Evolutionary conservation across 1,140 invertebrate species (phyloP), one percentile per base, ranked within the genome.

Genomic region (Drosophila busckii): DNA sequence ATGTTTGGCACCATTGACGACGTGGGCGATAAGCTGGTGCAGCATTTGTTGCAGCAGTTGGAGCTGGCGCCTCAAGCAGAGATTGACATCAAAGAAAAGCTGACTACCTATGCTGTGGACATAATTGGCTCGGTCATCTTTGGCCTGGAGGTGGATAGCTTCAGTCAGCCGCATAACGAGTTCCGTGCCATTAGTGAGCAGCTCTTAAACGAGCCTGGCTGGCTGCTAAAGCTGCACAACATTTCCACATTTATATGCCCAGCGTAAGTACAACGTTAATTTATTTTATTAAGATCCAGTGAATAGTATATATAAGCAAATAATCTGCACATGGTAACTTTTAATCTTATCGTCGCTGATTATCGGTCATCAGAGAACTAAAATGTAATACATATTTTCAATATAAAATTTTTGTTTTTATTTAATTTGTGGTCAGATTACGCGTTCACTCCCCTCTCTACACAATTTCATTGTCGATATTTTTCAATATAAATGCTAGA

Each of bases 1-100:
- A 91, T 91, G 89, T 90, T 91, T 6, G 54, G 58, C 2, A 83
- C 89, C 0, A 62, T 91, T 2, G 70, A 88, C 8, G 84, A 89
- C 22, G 85, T 88, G 32, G 87, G 87, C 2, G 82, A 88, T 13
- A 50, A 63, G 9, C 37, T 90, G 20, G 52, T 75, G 2, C 54
- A 84, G 4, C 69, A 86, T 34, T 38, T 86, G 31, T 13, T 38
- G 84, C 31, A 32, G 22, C 16, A 54, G 8, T 5, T 84, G 1
- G 35, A 60, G 6, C 13, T 59, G 9, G 29, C 54, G 6, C 50
- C 58, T 0, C 38, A 10, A 2, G 35, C 40, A 0, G 40, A 49
- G 20, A 58, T 85, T 6, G 68, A 85, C 37, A 78, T 85, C 1
- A 85, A 85, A 19, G 37, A 38, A 10, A 41, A 61, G 4, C 40